These are phyloP conservation scores for Penaeus chinensis DNA, from an alignment of 1,140 invertebrate species.

Conservation along the genomic window DNA sequence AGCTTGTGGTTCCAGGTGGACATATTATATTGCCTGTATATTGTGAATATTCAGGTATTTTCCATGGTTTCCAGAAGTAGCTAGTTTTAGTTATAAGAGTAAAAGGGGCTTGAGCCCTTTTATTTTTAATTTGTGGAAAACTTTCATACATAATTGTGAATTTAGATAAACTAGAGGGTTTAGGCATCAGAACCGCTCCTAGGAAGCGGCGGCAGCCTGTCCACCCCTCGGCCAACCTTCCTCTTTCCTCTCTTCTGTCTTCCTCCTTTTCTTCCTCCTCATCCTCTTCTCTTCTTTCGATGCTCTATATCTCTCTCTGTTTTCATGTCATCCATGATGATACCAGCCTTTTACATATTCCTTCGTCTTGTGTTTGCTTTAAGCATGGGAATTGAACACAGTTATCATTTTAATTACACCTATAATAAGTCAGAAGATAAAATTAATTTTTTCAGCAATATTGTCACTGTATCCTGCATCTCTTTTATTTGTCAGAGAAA, in stretches of 20 bases:
- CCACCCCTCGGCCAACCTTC: slow-evolving; percentile 36
- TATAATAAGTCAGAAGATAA: slow-evolving; percentile 15
- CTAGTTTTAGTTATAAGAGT: slow-evolving; percentile 43
- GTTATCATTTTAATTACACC: slow-evolving; percentile 30
- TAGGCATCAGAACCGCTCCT: slow-evolving; percentile 49
- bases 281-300: background rate
- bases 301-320: background rate
- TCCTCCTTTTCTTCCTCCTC: background rate
- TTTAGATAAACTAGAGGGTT: slow-evolving; percentile 35
- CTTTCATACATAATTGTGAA: slow-evolving; percentile 50
- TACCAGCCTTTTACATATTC: slow-evolving; percentile 34
- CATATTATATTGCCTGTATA: slow-evolving; percentile 47
- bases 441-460: slow-evolving; percentile 30
- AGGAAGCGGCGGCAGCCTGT: slow-evolving; percentile 48
- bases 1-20: slow-evolving; percentile 53
- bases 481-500: slow-evolving; percentile 51
- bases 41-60: slow-evolving; percentile 50
- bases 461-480: slow-evolving; percentile 31
- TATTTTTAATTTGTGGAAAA: slow-evolving; percentile 41
- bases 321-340: slow-evolving; percentile 28
- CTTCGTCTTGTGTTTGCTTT: slow-evolving; percentile 19
- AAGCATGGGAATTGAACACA: slow-evolving; percentile 38
- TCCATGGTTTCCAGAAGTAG: slow-evolving; percentile 59
- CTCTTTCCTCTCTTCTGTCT: background rate
- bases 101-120: slow-evolving; percentile 33